phyloP scores from a whole-genome alignment of 2,797 vertebrate species.

The Ammospiza maritima region DNA sequence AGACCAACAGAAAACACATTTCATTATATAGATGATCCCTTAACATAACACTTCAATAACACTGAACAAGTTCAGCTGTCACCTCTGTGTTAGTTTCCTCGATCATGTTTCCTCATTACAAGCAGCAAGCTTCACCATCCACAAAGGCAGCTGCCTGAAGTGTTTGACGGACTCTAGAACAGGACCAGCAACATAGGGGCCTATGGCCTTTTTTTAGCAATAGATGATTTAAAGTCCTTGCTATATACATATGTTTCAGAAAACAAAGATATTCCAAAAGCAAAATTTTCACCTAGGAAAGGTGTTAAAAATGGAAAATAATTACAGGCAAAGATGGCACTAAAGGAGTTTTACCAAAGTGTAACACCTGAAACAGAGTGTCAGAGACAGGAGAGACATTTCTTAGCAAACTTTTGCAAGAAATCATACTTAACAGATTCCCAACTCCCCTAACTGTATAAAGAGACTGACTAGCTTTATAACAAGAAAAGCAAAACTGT shows the following conservation, averaged over 20 bases:
- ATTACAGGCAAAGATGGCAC: background rate
- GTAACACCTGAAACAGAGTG: background rate
- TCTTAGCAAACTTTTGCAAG: background rate
- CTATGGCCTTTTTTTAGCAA: background rate
- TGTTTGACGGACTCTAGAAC: background rate
- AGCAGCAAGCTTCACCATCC: background rate
- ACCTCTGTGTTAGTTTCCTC: background rate
- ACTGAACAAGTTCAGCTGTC: background rate
- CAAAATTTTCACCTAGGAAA: background rate
- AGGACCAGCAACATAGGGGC: fast-evolving
- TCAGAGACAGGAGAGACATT: background rate
- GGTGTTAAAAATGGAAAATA: background rate
- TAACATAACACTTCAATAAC: background rate
- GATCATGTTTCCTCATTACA: background rate
- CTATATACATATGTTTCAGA: background rate
- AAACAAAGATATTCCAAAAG: background rate
- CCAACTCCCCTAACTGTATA: background rate
- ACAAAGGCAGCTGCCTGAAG: background rate
- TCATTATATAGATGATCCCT: background rate
- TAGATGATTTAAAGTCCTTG: background rate
- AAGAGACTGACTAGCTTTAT: background rate
- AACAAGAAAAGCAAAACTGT: background rate
- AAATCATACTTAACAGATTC: background rate
- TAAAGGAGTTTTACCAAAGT: background rate
- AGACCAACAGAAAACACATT: background rate